A percentile compares a stretch with the other conserved stretches of the same genome.
These are phyloP conservation scores for Calliscelio sp. DNA, from an alignment of 2,888 invertebrate species.

Conservation along the genomic window DNA sequence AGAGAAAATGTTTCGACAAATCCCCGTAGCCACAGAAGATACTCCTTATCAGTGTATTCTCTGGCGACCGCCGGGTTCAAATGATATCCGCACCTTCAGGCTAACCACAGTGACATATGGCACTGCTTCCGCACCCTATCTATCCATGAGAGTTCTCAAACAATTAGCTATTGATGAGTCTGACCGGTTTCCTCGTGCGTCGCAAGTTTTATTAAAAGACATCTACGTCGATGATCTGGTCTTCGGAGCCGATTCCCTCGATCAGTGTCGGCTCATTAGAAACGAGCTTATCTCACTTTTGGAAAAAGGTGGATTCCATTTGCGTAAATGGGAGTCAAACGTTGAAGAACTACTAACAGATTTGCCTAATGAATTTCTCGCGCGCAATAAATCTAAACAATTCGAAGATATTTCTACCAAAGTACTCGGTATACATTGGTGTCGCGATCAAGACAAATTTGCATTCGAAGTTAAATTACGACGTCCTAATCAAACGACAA, in stretches of 20 bases:
- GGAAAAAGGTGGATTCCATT: background rate
- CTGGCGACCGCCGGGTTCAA: background rate
- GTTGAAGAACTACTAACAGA: background rate
- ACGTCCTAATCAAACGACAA: background rate
- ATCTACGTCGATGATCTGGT: constrained; percentile 20
- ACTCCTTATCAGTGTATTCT: background rate
- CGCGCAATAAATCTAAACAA: background rate
- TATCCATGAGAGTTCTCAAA: background rate
- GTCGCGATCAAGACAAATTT: too few species aligned
- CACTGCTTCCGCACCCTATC: background rate
- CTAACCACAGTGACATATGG: background rate
- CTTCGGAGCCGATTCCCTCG: background rate
- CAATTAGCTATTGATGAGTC: background rate
- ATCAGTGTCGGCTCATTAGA: background rate
- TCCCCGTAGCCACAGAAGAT: background rate
- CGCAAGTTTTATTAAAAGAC: background rate
- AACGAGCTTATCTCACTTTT: background rate
- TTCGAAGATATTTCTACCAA: background rate
- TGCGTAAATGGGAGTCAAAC: constrained; percentile 23
- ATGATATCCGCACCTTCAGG: background rate
- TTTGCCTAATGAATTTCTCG: background rate
- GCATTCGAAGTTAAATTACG: background rate
- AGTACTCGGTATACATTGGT: constrained; percentile 8
- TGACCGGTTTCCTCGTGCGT: background rate
- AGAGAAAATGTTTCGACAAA: too few species aligned